Conservation (phyloP, 2,113 vertebrate genomes). For the Passer montanus region DNA sequence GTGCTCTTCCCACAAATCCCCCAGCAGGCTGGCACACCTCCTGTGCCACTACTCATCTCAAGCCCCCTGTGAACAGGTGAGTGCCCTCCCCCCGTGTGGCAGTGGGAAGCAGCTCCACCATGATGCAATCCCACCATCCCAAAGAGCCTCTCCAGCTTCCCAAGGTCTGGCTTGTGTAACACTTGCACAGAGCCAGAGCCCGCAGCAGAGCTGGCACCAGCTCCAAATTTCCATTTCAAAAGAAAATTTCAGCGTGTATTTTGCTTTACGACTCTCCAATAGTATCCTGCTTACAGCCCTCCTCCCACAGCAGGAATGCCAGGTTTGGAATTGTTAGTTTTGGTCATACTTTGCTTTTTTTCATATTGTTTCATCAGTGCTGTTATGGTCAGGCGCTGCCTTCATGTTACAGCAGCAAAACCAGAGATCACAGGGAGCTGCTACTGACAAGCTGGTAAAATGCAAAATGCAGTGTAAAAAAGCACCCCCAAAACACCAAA, state of each 20-base stretch:
- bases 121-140: background rate
- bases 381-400: background rate
- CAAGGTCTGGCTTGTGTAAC: constrained; percentile 43
- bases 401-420: background rate
- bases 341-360: background rate
- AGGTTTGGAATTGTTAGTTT: background rate
- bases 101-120: background rate
- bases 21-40: background rate
- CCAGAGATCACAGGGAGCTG: background rate
- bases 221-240: constrained; percentile 56
- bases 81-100: fast-evolving
- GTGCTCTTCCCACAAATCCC: background rate
- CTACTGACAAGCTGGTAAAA: background rate
- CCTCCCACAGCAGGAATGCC: constrained; percentile 1
- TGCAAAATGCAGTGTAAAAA: background rate
- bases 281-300: background rate
- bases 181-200: background rate
- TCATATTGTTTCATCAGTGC: background rate
- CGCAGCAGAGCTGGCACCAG: background rate
- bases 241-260: background rate
- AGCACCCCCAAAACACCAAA: background rate
- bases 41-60: fast-evolving
- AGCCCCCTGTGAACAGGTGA: background rate
- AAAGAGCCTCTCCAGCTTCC: background rate
- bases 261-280: background rate